Conservation (phyloP, 2,797 vertebrate genomes). For the Austrolebias charrua region DNA sequence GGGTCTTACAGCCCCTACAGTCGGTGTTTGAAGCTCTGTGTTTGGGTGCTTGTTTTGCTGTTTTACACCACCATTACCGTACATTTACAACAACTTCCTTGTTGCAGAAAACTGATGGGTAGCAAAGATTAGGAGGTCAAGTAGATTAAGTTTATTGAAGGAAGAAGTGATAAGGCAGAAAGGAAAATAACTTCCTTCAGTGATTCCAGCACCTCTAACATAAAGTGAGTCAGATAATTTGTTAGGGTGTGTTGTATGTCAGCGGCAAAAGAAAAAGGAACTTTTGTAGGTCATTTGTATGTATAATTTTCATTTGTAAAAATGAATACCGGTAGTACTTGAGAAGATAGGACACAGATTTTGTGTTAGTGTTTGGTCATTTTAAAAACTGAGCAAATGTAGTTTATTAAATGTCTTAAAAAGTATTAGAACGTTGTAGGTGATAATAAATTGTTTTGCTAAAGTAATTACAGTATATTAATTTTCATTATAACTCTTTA, state of each 20-base stretch:
- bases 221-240: slow-evolving; percentile 36
- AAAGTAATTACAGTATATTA: no score
- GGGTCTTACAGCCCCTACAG: slow-evolving; percentile 34
- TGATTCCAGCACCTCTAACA: slow-evolving; percentile 40
- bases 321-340: slow-evolving; percentile 25
- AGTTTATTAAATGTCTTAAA: no score
- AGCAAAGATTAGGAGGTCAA: slow-evolving; percentile 1
- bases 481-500: no score
- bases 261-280: slow-evolving; percentile 29
- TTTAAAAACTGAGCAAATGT: not conserved
- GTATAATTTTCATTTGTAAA: slow-evolving; percentile 27
- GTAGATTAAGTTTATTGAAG: not conserved
- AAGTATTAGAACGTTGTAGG: no score
- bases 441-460: no score
- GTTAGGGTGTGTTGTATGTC: slow-evolving; percentile 40
- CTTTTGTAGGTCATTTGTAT: slow-evolving; percentile 38
- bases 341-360: not conserved
- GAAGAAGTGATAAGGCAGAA: slow-evolving; percentile 26
- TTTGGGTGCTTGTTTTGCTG: not conserved
- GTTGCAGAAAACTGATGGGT: slow-evolving; percentile 4
- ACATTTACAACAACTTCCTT: slow-evolving; percentile 26
- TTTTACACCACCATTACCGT: slow-evolving; percentile 17
- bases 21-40: not conserved
- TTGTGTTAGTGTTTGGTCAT: not conserved
- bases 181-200: slow-evolving; percentile 48